These are phyloP conservation scores for Melanargia galathea DNA, from an alignment of 2,888 invertebrate species.

Conservation along the genomic window DNA sequence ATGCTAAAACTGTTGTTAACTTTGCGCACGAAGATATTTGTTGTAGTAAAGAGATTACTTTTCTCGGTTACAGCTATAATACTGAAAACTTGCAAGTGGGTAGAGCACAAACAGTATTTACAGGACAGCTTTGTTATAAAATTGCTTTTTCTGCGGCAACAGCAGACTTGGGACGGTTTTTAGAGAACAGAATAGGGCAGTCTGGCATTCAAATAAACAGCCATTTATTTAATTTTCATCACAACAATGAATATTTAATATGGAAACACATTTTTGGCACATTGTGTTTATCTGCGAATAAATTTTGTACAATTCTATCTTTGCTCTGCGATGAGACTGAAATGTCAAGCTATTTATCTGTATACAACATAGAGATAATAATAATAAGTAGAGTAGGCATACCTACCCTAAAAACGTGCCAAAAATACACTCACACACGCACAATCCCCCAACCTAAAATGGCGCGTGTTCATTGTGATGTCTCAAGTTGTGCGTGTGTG, in stretches of 20 bases:
- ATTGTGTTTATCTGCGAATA: conserved; percentile 70
- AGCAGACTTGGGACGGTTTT: conserved; percentile 59
- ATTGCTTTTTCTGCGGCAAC: conserved; percentile 66
- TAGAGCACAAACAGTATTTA: conserved; percentile 65
- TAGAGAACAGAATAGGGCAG: conserved; percentile 70
- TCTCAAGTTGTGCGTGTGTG: too few relatives aligned
- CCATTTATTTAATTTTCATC: conserved; percentile 68
- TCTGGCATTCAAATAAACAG: conserved; percentile 70
- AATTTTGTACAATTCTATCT: conserved; percentile 73
- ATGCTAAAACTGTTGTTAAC: conserved; percentile 69
- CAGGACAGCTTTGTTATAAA: conserved; percentile 75
- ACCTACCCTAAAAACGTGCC: too few relatives aligned
- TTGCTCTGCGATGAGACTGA: conserved; percentile 60
- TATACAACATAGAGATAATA: too few relatives aligned
- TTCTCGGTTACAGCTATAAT: conserved; percentile 69
- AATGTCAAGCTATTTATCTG: conserved; percentile 57
- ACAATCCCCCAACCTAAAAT: too few relatives aligned
- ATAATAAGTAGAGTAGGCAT: too few relatives aligned
- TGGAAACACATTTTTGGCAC: conserved; percentile 73
- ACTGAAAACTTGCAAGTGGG: conserved; percentile 65
- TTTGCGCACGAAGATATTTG: conserved; percentile 58
- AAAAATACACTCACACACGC: too few relatives aligned
- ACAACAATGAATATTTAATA: conserved; percentile 63
- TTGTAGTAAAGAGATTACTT: conserved; percentile 60
- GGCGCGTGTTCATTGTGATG: too few relatives aligned